These are phyloP conservation scores for Dipodomys merriami DNA, from an alignment of 2,113 vertebrate genomes.

Conservation along the genomic window DNA sequence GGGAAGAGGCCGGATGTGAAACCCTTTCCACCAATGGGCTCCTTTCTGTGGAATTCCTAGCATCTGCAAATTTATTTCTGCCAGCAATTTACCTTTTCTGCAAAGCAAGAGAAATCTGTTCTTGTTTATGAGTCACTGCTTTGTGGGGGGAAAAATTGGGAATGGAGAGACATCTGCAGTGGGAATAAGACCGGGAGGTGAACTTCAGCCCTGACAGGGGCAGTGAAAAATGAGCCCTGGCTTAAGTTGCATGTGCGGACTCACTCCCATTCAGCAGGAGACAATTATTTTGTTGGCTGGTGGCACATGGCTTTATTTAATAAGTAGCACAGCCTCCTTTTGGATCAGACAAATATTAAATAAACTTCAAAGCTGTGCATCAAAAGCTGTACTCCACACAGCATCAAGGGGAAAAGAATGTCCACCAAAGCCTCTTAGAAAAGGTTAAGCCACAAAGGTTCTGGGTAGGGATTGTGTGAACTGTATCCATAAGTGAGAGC, in stretches of 20 bases:
- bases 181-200: constrained; percentile 50
- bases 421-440: background rate
- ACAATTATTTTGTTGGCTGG: background rate
- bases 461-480: background rate
- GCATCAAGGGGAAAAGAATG: constrained; percentile 31
- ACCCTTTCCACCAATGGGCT: constrained; percentile 60
- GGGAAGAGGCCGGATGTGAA: constrained; percentile 22
- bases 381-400: background rate
- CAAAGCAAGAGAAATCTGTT: constrained; percentile 79
- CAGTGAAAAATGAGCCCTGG: background rate
- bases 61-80: constrained; percentile 83
- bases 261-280: background rate
- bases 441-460: background rate
- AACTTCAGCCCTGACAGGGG: background rate
- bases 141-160: constrained; percentile 61
- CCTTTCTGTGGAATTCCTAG: constrained; percentile 74
- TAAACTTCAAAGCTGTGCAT: constrained; percentile 49
- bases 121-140: constrained; percentile 78
- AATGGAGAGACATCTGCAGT: constrained; percentile 72
- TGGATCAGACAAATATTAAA: constrained; percentile 55
- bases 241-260: background rate
- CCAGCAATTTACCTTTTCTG: constrained; percentile 82
- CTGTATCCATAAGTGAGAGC: background rate
- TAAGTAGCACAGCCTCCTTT: constrained; percentile 13
- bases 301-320: constrained; percentile 25